Evolutionary conservation across 2,113 vertebrate species (phyloP).

Genomic region (Globicephala melas): DNA sequence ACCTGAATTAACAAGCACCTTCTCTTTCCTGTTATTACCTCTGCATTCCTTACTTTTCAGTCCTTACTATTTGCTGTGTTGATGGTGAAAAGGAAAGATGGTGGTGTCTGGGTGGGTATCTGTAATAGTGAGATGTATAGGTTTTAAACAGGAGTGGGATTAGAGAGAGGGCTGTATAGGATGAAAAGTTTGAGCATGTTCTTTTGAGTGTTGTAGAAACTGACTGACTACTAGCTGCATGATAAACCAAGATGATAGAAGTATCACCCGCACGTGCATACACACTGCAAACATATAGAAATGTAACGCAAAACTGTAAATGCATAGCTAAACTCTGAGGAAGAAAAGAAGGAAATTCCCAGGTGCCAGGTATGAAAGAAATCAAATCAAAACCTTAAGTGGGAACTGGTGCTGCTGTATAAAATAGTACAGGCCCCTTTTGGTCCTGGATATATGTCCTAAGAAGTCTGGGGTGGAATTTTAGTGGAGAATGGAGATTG

Average conservation of each 20-base stretch:
- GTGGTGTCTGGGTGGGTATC: neutral
- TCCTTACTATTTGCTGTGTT: conserved; percentile 37
- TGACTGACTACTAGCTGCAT: neutral
- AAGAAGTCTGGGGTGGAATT: neutral
- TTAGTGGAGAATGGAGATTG: neutral
- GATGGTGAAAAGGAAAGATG: neutral
- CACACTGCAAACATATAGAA: neutral
- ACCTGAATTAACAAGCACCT: neutral
- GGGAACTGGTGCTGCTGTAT: neutral
- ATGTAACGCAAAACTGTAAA: neutral
- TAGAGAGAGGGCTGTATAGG: neutral
- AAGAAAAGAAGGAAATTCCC: neutral
- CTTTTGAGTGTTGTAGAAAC: neutral
- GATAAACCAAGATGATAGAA: neutral
- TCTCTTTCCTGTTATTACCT: neutral
- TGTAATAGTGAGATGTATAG: neutral
- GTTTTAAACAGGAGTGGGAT: neutral
- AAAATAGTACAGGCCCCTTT: neutral
- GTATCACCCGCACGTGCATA: neutral
- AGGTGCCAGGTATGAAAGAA: neutral
- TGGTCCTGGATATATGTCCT: neutral
- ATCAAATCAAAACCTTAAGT: neutral
- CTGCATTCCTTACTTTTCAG: conserved; percentile 22
- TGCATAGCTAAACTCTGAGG: neutral
- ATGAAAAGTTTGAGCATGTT: neutral